Evolutionary conservation across 1,140 invertebrate species (phyloP).

Genomic region (Amphibalanus amphitrite): DNA sequence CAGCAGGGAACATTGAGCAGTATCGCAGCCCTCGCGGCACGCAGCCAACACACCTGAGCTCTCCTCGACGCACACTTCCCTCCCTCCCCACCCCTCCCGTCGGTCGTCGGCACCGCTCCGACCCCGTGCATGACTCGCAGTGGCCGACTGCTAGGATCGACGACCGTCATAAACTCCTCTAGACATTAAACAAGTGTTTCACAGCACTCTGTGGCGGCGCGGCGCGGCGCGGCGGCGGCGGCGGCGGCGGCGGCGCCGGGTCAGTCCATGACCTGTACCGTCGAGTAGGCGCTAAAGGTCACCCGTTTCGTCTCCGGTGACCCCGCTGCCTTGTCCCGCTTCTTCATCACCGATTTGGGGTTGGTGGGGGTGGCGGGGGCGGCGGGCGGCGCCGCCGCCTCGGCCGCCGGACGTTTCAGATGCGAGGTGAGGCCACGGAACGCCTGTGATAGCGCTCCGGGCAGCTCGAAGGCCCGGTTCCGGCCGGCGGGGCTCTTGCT

Average conservation of each 20-base stretch:
- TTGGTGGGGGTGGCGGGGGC: conserved; percentile 7
- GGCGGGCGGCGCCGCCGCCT: conserved; percentile 2
- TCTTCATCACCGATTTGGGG: conserved; percentile 18
- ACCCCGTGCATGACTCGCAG: neutral
- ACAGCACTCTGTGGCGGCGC: neutral
- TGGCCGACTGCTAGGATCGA: neutral
- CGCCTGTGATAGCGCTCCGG: neutral
- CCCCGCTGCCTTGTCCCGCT: conserved; percentile 11
- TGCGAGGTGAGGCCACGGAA: neutral
- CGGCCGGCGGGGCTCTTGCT: conserved; percentile 16
- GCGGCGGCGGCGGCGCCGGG: neutral
- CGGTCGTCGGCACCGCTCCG: too few relatives aligned
- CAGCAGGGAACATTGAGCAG: neutral
- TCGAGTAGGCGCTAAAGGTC: conserved; percentile 19
- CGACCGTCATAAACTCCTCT: neutral
- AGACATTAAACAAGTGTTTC: neutral
- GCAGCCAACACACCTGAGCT: neutral
- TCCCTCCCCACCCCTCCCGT: too few relatives aligned
- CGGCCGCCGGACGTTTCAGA: neutral
- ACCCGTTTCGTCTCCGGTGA: conserved; percentile 14
- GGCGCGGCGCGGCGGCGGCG: neutral
- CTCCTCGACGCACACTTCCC: neutral
- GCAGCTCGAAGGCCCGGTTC: conserved; percentile 5
- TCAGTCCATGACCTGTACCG: conserved; percentile 18
- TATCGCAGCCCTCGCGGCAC: neutral